Evolutionary conservation across 2,113 vertebrate species (phyloP).

Genomic region (Pluvianellus socialis): DNA sequence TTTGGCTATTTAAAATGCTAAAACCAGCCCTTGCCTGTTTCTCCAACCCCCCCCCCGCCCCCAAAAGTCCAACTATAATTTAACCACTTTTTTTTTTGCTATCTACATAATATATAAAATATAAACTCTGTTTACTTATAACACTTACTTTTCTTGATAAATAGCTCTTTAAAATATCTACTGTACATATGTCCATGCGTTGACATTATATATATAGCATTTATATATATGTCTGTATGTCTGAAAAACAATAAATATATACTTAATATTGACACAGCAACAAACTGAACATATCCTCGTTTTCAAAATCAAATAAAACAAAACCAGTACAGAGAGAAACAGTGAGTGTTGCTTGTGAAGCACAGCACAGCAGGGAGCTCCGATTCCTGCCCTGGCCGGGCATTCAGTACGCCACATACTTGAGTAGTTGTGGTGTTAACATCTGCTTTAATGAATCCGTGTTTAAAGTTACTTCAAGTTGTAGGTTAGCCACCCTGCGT

Average conservation of each 20-base stretch:
- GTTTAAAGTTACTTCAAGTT: neutral
- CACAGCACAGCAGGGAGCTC: constrained; percentile 23
- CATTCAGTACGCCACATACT: neutral
- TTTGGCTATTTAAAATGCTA: constrained; percentile 66
- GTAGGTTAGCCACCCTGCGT: neutral
- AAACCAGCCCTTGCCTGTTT: constrained; percentile 37
- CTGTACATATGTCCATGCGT: constrained; percentile 85
- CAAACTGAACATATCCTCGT: constrained; percentile 65
- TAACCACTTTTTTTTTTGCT: constrained; percentile 72
- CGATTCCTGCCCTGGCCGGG: constrained; percentile 12
- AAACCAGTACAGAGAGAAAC: constrained; percentile 39
- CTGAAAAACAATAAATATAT: constrained; percentile 84
- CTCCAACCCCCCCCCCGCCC: constrained; percentile 36
- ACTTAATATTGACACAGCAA: constrained; percentile 74
- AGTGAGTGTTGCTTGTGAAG: constrained; percentile 30
- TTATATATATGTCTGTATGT: constrained; percentile 75
- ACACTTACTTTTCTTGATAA: constrained; percentile 85
- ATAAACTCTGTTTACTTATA: constrained; percentile 86
- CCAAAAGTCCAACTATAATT: constrained; percentile 73
- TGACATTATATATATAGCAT: constrained; percentile 77
- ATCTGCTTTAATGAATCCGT: neutral
- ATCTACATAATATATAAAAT: constrained; percentile 86
- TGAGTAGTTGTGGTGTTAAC: neutral
- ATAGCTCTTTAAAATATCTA: constrained; percentile 84
- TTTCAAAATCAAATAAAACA: constrained; percentile 47